Conservation (phyloP, 2,888 invertebrate genomes). For the Carabus problematicus region DNA sequence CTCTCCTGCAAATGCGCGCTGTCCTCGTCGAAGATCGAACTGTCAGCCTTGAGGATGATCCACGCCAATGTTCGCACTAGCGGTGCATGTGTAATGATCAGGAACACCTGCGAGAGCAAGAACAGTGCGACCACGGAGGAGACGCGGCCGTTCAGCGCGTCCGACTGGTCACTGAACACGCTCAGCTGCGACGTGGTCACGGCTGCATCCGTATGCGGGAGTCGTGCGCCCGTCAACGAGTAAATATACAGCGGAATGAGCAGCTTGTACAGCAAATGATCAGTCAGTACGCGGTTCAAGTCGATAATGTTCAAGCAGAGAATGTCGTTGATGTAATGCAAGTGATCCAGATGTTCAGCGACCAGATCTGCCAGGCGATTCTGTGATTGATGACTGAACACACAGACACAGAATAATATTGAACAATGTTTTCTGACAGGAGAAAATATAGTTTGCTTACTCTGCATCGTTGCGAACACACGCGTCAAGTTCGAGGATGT, state of each 20-base stretch:
- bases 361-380: conserved; percentile 91
- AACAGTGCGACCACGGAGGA: conserved; percentile 92
- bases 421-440: conserved; percentile 44
- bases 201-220: background rate
- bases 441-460: conserved; percentile 66
- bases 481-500: conserved; percentile 92
- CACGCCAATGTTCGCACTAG: conserved; percentile 90
- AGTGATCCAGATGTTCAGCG: conserved; percentile 95
- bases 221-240: conserved; percentile 69
- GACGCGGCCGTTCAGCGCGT: conserved; percentile 64
- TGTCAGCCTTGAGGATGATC: conserved; percentile 87
- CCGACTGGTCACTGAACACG: conserved; percentile 17
- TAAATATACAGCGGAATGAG: conserved; percentile 93
- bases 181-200: background rate
- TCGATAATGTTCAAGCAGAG: conserved; percentile 90
- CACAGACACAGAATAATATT: conserved; percentile 43
- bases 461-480: conserved; percentile 96
- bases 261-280: conserved; percentile 91
- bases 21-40: conserved; percentile 54
- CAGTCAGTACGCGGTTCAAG: conserved; percentile 91
- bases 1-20: background rate
- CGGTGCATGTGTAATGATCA: conserved; percentile 90
- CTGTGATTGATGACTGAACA: conserved; percentile 85
- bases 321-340: conserved; percentile 97
- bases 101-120: conserved; percentile 91